Evolutionary conservation across 2,797 vertebrate genomes (phyloP).

Genomic region (Tokudaia muenninki): DNA sequence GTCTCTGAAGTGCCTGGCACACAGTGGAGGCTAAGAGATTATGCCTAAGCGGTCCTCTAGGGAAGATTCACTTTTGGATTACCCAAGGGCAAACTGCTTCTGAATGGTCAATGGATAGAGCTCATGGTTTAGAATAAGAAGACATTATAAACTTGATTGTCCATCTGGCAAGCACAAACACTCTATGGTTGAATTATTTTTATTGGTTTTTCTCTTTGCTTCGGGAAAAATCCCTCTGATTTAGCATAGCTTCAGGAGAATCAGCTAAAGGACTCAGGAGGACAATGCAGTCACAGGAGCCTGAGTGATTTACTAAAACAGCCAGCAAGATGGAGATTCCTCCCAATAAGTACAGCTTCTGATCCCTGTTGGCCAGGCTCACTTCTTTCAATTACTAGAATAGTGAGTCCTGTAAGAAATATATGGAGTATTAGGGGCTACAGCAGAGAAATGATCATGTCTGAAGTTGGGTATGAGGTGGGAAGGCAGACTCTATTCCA

Average conservation of each 20-base stretch:
- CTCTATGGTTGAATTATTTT: conserved; percentile 6
- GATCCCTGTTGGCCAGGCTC: background rate
- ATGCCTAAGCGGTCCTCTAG: background rate
- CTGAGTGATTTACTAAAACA: background rate
- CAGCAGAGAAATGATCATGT: background rate
- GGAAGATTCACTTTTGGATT: conserved; percentile 22
- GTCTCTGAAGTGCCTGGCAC: background rate
- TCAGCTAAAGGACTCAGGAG: background rate
- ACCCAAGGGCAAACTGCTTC: background rate
- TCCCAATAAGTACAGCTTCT: background rate
- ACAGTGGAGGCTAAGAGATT: conserved; percentile 17
- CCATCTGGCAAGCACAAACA: conserved; percentile 36
- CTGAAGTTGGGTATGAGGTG: background rate
- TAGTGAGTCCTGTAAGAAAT: background rate
- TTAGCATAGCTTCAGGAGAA: background rate
- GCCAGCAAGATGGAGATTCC: background rate
- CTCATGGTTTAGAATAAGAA: background rate
- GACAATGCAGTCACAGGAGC: background rate
- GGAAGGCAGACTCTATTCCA: background rate
- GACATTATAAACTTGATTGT: conserved; percentile 51
- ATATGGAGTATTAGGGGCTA: background rate
- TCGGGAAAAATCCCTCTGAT: background rate
- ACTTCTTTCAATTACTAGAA: background rate
- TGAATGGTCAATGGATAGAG: background rate
- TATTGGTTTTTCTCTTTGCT: conserved; percentile 51